phyloP scores from a whole-genome alignment of 1,140 invertebrate species.

The Lutraria rhynchaena region DNA sequence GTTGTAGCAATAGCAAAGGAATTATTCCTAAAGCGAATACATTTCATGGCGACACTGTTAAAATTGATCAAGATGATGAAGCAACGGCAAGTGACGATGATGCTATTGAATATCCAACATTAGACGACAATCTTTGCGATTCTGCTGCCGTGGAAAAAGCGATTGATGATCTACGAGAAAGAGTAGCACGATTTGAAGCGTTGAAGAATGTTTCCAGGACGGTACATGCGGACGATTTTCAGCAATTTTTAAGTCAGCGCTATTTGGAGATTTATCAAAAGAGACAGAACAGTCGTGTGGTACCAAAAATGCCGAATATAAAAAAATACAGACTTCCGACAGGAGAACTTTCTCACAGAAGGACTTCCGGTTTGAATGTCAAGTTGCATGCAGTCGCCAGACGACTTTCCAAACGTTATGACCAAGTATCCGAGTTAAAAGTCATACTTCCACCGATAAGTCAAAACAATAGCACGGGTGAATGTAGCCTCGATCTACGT shows the following conservation, averaged over 20 bases:
- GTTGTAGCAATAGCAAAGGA: not conserved
- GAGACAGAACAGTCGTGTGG: not conserved
- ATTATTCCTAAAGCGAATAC: not conserved
- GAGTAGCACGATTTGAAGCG: conserved; percentile 11
- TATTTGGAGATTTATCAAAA: conserved; percentile 39
- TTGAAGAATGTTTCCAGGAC: conserved; percentile 13
- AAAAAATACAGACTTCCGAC: not conserved
- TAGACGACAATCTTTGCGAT: not conserved
- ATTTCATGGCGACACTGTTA: not conserved
- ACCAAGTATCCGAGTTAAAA: not conserved
- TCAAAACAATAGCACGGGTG: no score
- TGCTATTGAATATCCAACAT: not conserved
- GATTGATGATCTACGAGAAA: not conserved
- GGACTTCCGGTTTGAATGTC: not conserved
- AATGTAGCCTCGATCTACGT: no score
- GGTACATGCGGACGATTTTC: conserved; percentile 38
- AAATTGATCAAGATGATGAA: not conserved
- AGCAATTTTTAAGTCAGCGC: conserved; percentile 18
- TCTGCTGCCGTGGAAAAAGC: not conserved
- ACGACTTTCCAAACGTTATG: not conserved
- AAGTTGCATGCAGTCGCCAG: conserved; percentile 1
- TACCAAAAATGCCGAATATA: not conserved
- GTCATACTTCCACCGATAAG: not conserved
- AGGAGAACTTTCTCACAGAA: not conserved
- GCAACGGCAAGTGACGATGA: not conserved